Base-by-base conservation (phyloP, 2,797 vertebrate genomes). In the Bovichtus diacanthus region DNA sequence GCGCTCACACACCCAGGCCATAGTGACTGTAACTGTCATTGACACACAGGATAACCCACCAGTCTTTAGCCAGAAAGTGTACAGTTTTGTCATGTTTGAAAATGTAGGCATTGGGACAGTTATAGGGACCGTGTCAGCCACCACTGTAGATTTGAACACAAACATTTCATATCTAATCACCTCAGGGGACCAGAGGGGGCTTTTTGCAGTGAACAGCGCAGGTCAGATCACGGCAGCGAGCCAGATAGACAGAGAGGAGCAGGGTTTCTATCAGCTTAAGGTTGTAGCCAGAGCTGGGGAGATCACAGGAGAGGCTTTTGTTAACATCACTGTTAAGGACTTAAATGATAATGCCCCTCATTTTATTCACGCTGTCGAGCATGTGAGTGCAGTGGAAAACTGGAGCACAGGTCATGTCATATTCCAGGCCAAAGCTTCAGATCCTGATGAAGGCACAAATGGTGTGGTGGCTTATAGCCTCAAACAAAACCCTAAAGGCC, bases 21-120 rank as follows among this genome's bases (percentile, higher is more conserved):
- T 97, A 53, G 97, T 99, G 56, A 99, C 97, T 16, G 93, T 99
- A 60, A 99, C 96, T 4, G 98, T 99, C 6, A 88, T 99, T 74
- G 98, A 99, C 88, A 98, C 97, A 0, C 98, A 99, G 85, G 98
- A 99, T 85, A 99, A 97, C 85, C 98, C 98, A 0, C 98, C 97
- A 1, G 93, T 96, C 19, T 99, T 99, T 82, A 94, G 92, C 78
- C 98, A 98, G 93, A 93, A 78, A 16, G 86, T 49, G 4, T 99
- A 99, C 90, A 98, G 96, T 86, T 99, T 99, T 76, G 98, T 99
- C 79, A 98, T 99, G 83, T 99, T 99, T 94, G 98, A 99, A 93
- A 99, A 99, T 0, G 96, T 97, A 56, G 95, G 93, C 4, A n/a
- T 92, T 0, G 96, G 96, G 36, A 96, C 97, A 3, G 95, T 96